Evolutionary conservation across 2,888 invertebrate genomes (phyloP), one percentile per base, ranked within the genome.

Genomic region (Hololepta plana): DNA sequence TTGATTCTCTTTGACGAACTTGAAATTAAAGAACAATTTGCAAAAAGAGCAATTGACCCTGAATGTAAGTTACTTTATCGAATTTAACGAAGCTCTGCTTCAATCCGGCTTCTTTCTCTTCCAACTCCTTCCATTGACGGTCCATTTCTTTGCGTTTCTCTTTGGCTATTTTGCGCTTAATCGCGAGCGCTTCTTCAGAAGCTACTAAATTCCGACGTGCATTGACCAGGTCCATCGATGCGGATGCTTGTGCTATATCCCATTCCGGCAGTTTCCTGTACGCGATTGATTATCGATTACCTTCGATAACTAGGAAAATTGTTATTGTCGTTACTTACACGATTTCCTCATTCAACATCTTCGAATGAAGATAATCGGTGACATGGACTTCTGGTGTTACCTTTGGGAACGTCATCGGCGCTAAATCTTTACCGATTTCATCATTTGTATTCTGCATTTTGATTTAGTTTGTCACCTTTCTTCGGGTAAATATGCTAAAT

Each of bases 1-100:
- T 34, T 63, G 59, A 42, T 72, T 72, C 40, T 72, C 72, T 37
- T 61, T 55, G 4, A 70, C 62, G 37, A 71, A 71, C 64, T 65
- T 28, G 20, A 35, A 28, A 30, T 20, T 12, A 15, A 30, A 16
- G 21, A 14, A 15, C 16, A 23, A 9, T 17, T 20, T 27, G 14
- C 7, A 12, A 26, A 12, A 12, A 19, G 4, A 4, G 4, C 10
- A 26, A 15, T 6, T 27, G 15, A 25, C 26, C 27, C 9, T 25
- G 3, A 20, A 21, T 17, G 3, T 16, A 15, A 15, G 23, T 9
- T 32, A 62, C 64, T 52, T 62, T 64, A 38, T 70, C 66, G 35
- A 68, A 71, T 39, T 64, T 64, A 20, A 67, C 60, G 37, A 71
- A 69, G 2, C 64, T 67, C 26, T 63, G 57, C 28, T 63, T 62